phyloP scores from a whole-genome alignment of 2,888 invertebrate genomes.

The Leistus spinibarbis region DNA sequence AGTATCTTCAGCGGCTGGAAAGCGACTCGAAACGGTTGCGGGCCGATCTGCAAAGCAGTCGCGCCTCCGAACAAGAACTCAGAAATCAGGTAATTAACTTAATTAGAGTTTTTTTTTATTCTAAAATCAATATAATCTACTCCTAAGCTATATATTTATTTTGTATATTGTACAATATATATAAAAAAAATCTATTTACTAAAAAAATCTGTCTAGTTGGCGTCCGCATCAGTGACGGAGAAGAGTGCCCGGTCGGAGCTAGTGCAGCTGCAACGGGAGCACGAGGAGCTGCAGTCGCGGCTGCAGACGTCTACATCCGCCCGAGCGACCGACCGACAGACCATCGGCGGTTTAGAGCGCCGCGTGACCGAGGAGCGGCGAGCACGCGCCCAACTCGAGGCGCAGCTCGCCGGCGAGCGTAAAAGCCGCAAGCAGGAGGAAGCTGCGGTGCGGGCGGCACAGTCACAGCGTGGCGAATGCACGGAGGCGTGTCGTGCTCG shows the following conservation, averaged over 20 bases:
- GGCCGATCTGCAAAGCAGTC: constrained; percentile 74
- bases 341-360: constrained; percentile 76
- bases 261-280: constrained; percentile 80
- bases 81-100: constrained; percentile 66
- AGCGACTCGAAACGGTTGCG: constrained; percentile 73
- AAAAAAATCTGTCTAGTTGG: too few species aligned
- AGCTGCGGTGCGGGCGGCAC: constrained; percentile 54
- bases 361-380: constrained; percentile 86
- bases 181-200: too few species aligned
- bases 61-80: constrained; percentile 74
- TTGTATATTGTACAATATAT: background rate
- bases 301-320: constrained; percentile 75
- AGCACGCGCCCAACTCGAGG: constrained; percentile 73
- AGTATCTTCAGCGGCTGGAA: constrained; percentile 68
- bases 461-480: constrained; percentile 44
- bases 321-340: constrained; percentile 79
- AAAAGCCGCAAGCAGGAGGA: constrained; percentile 68
- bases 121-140: background rate
- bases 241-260: constrained; percentile 73
- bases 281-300: constrained; percentile 85
- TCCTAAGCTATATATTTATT: constrained; percentile 9
- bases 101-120: background rate
- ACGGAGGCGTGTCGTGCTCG: constrained; percentile 54
- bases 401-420: constrained; percentile 74
- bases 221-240: constrained; percentile 69